These are phyloP conservation scores for Bombus pyrosoma DNA, from an alignment of 1,140 invertebrate species.

Conservation along the genomic window DNA sequence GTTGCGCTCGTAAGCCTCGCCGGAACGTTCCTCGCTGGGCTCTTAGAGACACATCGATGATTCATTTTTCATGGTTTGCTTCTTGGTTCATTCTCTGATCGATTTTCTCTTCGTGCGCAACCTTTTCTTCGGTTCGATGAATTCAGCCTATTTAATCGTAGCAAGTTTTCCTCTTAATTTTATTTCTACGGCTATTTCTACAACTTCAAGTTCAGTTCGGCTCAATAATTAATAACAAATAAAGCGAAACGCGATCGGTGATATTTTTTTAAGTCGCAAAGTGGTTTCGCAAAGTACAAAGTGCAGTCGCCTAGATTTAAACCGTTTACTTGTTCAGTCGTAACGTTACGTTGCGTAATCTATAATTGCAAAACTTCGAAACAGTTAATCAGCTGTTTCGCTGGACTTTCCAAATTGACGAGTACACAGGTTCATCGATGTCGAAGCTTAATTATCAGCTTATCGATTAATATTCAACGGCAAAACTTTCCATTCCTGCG, in stretches of 20 bases:
- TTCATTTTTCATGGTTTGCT: constrained; percentile 11
- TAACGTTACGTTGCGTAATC: background rate
- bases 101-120: background rate
- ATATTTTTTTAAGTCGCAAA: too few species aligned
- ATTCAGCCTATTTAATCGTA: background rate
- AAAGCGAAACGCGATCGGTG: too few species aligned
- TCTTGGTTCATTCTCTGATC: background rate
- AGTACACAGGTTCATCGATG: background rate
- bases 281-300: too few species aligned
- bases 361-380: background rate
- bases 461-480: background rate
- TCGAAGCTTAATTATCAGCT: background rate
- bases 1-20: background rate
- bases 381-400: background rate
- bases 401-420: background rate
- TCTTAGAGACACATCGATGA: background rate
- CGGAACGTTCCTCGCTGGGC: constrained; percentile 13
- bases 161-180: background rate
- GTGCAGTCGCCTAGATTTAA: background rate
- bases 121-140: background rate
- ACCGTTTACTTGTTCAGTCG: background rate
- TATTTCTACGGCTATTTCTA: background rate
- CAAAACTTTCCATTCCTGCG: background rate
- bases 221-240: too few species aligned
- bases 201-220: background rate